Percentiles rank a stretch among this genome's conserved stretches.
These are phyloP conservation scores for Diplodus puntazzo DNA, from an alignment of 2,797 vertebrate species.

Conservation along the genomic window DNA sequence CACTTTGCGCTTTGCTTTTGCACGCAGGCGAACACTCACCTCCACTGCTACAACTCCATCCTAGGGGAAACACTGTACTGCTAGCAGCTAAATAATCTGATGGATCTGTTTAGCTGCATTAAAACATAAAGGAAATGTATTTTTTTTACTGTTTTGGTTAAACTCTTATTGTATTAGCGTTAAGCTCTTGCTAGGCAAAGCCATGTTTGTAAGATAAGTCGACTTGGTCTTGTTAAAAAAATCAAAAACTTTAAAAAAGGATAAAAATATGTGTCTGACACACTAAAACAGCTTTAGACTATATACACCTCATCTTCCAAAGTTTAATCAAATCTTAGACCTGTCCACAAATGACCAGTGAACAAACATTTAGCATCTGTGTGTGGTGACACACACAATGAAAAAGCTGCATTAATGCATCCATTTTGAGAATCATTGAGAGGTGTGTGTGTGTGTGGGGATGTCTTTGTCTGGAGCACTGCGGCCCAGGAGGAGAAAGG, in stretches of 20 bases:
- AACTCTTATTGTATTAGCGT: not conserved
- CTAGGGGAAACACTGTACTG: no score
- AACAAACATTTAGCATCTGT: constrained; percentile 19
- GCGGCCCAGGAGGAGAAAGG: constrained; percentile 51
- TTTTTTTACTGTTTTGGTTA: not conserved
- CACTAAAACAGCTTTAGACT: no score
- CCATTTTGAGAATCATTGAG: constrained; percentile 60
- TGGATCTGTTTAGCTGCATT: not conserved
- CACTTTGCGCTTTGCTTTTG: no score
- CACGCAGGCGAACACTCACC: no score
- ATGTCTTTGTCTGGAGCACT: constrained; percentile 77
- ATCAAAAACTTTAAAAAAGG: not conserved
- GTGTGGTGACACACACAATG: constrained; percentile 3
- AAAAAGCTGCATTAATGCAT: constrained; percentile 48
- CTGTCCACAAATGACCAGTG: not conserved
- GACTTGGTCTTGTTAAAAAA: not conserved
- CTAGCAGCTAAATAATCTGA: no score
- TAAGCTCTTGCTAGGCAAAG: not conserved
- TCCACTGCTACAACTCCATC: no score
- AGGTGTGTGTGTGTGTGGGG: constrained; percentile 16
- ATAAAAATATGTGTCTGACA: no score
- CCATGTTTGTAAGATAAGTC: not conserved
- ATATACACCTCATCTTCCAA: not conserved
- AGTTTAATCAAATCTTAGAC: not conserved
- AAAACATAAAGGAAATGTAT: not conserved